Base-by-base conservation (phyloP, 2,113 vertebrate genomes). In the Meles meles region DNA sequence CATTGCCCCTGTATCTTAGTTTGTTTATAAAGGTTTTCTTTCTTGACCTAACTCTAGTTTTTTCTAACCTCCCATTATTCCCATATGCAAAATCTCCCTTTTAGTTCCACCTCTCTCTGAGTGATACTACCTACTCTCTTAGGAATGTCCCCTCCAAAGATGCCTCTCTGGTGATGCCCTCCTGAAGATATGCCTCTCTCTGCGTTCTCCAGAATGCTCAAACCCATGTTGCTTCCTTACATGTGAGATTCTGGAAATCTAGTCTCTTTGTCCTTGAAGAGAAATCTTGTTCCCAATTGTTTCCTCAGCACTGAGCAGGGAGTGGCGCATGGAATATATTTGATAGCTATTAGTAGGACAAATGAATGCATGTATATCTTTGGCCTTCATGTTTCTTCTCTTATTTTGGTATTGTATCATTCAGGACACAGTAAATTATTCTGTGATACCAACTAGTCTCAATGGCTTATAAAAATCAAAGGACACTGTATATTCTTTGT, bases 11-110 rank as follows among this genome's bases (percentile, higher is more conserved):
- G 52, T 31, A 6, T 6, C 63, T 71, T 23, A 81, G 29, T 82
- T 63, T 69, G 31, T 82, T 90, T 69, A 34, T 57, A 55, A 84
- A 49, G 17, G 57, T 76, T 74, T 82, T 92, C 83, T 97, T 96
- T n/a, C 11, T 15, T 20, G 15, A 25, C 6, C 6, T 2, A 47
- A 20, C 17, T 20, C 12, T 31, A 55, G 47, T 39, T 80, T 7
- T 94, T 84, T 93, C 39, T 84, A 65, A 49, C 9, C 12, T 25
- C 27, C 7, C 34, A n/a, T 29, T 57, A 23, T 44, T 15, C 2
- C 2, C 18, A 2, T 49, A 23, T 5, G n/a, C 6, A 57, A 47
- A 57, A 37, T 65, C 15, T 74, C 44, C n/a, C 67, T 31, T 87
- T 92, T 37, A 42, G 8, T 42, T 55, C 39, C 34, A 8, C 1